A percentile compares a stretch with the other conserved stretches of the same genome.
Evolutionary conservation across 2,113 vertebrate species (phyloP).

Genomic region (Opisthocomus hoazin): DNA sequence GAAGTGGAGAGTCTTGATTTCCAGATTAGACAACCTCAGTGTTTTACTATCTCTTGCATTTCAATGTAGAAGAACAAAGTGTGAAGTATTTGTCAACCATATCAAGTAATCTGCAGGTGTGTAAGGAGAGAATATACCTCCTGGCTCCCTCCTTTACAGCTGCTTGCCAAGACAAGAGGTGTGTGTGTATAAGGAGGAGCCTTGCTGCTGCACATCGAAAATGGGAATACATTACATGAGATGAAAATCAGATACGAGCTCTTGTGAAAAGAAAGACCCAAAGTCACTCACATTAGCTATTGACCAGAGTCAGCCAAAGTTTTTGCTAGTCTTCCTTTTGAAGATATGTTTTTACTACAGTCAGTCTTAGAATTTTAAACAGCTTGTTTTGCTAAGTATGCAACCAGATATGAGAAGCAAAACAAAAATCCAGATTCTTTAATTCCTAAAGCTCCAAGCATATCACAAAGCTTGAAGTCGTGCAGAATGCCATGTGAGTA

Average conservation of each 20-base stretch:
- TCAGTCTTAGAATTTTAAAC: background rate
- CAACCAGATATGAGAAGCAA: background rate
- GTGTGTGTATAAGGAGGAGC: background rate
- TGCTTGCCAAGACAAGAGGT: background rate
- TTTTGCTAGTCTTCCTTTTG: background rate
- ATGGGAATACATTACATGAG: background rate
- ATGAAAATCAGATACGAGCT: background rate
- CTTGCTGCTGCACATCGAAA: background rate
- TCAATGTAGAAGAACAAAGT: background rate
- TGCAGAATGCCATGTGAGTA: background rate
- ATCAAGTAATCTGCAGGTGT: background rate
- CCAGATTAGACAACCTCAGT: background rate
- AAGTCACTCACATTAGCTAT: background rate
- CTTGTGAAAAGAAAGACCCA: background rate
- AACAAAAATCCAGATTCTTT: background rate
- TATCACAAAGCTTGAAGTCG: background rate
- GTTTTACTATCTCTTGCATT: background rate
- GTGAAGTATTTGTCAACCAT: background rate
- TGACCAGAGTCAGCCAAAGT: background rate
- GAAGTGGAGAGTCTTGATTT: background rate
- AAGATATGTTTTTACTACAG: background rate
- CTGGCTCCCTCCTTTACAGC: background rate
- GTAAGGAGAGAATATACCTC: background rate
- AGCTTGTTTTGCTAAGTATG: background rate
- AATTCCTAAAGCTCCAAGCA: background rate